Evolutionary conservation across 2,888 invertebrate species (phyloP).

Genomic region (Ennomos fuscantarius): DNA sequence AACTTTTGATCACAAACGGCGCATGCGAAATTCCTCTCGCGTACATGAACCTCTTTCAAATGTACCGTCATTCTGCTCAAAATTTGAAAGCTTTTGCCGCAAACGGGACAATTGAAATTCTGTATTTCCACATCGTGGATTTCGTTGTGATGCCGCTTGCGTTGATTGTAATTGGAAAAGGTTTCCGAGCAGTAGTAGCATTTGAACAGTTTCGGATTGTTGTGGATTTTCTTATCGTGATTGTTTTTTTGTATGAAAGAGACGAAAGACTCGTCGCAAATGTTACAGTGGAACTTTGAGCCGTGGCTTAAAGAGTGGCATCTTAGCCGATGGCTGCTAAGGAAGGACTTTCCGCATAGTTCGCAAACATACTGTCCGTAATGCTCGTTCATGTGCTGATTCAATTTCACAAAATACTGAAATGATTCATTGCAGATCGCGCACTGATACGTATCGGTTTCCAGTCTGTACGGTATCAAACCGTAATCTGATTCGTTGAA

Average conservation of each 20-base stretch:
- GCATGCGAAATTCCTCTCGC: constrained; percentile 75
- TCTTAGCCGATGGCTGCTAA: constrained; percentile 66
- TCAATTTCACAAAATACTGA: constrained; percentile 71
- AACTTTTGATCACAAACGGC: constrained; percentile 79
- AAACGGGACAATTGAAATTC: constrained; percentile 64
- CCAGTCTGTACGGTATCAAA: constrained; percentile 66
- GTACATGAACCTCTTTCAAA: constrained; percentile 72
- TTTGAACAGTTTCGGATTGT: constrained; percentile 57
- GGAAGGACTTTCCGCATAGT: constrained; percentile 70
- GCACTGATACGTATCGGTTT: constrained; percentile 57
- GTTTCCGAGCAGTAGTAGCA: constrained; percentile 66
- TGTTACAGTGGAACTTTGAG: constrained; percentile 59
- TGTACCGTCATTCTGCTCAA: constrained; percentile 69
- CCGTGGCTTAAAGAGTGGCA: constrained; percentile 67
- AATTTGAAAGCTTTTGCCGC: constrained; percentile 64
- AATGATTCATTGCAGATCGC: constrained; percentile 65
- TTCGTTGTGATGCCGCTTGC: constrained; percentile 62
- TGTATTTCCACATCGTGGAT: constrained; percentile 59
- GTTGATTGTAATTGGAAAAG: constrained; percentile 60
- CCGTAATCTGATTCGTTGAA: constrained; percentile 65
- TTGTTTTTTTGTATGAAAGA: constrained; percentile 59
- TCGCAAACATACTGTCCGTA: constrained; percentile 72
- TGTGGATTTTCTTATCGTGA: constrained; percentile 63
- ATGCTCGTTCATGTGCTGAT: constrained; percentile 78
- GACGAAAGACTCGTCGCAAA: constrained; percentile 62